Percentiles rank a stretch among this genome's conserved stretches.
phyloP scores from a whole-genome alignment of 2,797 vertebrate genomes.

The Melanotaenia trifasciata region DNA sequence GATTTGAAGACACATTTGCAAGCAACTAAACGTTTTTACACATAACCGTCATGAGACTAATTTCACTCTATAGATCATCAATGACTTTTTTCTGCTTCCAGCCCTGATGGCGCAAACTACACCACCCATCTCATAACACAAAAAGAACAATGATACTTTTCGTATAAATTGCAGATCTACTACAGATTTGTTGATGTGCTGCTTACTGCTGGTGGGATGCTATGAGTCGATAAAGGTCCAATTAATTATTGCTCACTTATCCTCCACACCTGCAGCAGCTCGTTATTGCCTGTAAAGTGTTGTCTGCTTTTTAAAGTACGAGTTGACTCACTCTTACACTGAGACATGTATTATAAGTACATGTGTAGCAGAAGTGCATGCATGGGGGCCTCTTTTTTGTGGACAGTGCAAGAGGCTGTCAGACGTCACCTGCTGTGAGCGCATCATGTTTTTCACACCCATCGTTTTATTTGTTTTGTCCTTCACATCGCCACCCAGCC shows the following conservation, averaged over 20 bases:
- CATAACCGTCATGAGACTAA: no score
- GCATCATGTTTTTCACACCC: constrained; percentile 54
- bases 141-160: no score
- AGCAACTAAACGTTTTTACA: no score
- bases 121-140: no score
- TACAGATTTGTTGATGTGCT: no score
- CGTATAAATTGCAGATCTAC: no score
- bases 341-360: constrained; percentile 4
- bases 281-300: not conserved
- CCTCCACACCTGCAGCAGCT: constrained; percentile 1
- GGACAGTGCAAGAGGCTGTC: constrained; percentile 47
- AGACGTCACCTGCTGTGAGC: constrained; percentile 65
- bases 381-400: constrained; percentile 37
- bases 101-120: no score
- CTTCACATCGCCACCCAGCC: constrained; percentile 24
- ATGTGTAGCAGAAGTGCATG: not conserved
- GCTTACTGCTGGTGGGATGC: no score
- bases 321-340: not conserved
- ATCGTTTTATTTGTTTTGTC: constrained; percentile 50
- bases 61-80: no score
- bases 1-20: no score
- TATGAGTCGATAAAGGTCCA: constrained; percentile 6
- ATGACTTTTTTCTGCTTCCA: no score
- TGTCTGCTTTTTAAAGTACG: not conserved
- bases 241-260: constrained; percentile 36